Evolutionary conservation across 1,140 invertebrate species (phyloP), one percentile per base, ranked within the genome.

Genomic region (Chironomus striatipennis): DNA sequence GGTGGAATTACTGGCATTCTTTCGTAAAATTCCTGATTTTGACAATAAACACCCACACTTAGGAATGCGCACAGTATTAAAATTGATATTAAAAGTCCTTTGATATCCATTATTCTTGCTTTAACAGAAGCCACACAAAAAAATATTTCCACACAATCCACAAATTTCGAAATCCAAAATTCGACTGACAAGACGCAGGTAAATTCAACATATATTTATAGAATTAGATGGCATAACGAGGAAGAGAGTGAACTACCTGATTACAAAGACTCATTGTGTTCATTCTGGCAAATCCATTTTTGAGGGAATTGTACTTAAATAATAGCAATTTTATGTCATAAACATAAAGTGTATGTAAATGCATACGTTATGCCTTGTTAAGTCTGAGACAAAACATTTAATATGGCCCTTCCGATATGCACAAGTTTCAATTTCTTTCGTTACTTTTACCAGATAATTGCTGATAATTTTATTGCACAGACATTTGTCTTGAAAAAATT

Each of bases 161-260:
- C 47, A 57, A 57, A 15, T 57, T 57, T 57, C 47, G n/a, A 57
- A 57, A 57, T 57, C 47, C n/a, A 57, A 57, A 57, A n/a, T 57
- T 5, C 5, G 47, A 57, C 47, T 57, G 47, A 57, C 47, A n/a
- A n/a, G 9, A 57, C 4, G 47, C 47, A 57, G 47, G 47, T 57
- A 57, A 57, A n/a, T 15, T 57, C 12, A 57, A 57, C 47, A 57
- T 57, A 57, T 57, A 57, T 57, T 57, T 57, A 57, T 57, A 57
- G 47, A 57, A 57, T 57, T 57, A n/a, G 47, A 15, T 57, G 47
- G 12, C 4, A n/a, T 57, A 57, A 57, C 47, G 47, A 57, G 47
- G 47, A 57, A 57, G 47, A 57, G n/a, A 57, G 12, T 15, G 24
- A 34, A 34, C n/a, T 57, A 57, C 47, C 47, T 57, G 47, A 57